These are phyloP conservation scores for Euplexia lucipara DNA, from an alignment of 2,888 invertebrate species.

Conservation along the genomic window DNA sequence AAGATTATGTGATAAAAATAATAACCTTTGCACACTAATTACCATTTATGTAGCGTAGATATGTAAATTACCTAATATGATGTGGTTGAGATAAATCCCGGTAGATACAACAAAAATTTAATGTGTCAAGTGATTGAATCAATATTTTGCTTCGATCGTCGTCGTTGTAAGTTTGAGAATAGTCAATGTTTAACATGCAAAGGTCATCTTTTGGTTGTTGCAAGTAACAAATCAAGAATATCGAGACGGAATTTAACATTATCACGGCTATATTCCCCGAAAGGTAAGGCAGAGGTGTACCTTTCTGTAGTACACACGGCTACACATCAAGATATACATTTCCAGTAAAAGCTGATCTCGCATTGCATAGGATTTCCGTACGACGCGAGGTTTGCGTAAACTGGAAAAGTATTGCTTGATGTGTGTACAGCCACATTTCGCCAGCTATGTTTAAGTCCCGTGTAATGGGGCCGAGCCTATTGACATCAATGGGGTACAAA, in stretches of 20 bases:
- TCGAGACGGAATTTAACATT: neutral
- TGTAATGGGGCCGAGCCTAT: too few relatives aligned
- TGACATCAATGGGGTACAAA: too few relatives aligned
- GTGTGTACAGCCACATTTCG: too few relatives aligned
- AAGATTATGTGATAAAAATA: constrained; percentile 21
- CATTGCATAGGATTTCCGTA: too few relatives aligned
- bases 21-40: constrained; percentile 8
- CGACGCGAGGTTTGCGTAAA: too few relatives aligned
- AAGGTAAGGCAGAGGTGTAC: too few relatives aligned
- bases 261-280: too few relatives aligned
- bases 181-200: constrained; percentile 25
- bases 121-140: constrained; percentile 15
- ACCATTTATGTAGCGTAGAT: constrained; percentile 17
- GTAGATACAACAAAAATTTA: neutral
- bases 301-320: too few relatives aligned
- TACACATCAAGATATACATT: too few relatives aligned
- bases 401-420: too few relatives aligned
- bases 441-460: too few relatives aligned
- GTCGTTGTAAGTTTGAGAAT: constrained; percentile 15
- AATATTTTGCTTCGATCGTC: constrained; percentile 16
- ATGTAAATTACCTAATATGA: constrained; percentile 16
- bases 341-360: too few relatives aligned
- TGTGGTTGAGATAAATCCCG: neutral
- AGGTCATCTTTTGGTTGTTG: constrained; percentile 27
- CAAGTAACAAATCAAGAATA: neutral